Evolutionary conservation across 1,140 invertebrate genomes (phyloP).

Genomic region (Lucilia cuprina): DNA sequence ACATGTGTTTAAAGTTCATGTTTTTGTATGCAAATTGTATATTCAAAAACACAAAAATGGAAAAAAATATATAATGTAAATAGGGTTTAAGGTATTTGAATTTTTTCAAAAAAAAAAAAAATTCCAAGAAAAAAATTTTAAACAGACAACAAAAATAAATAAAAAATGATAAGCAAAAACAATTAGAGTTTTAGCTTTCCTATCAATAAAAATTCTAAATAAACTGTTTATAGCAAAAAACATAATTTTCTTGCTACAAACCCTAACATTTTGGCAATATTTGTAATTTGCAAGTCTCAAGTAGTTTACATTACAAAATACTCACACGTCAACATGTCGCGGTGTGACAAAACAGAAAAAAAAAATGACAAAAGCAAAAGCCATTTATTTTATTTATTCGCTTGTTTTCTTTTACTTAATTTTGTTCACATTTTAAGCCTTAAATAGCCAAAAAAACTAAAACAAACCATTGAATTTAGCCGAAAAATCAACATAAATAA

Average conservation of each 20-base stretch:
- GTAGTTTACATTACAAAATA: neutral
- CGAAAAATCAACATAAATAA: neutral
- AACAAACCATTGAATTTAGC: neutral
- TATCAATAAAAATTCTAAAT: no score
- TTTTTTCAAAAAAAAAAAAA: no score
- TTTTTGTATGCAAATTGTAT: neutral
- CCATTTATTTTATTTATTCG: neutral
- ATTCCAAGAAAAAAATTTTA: neutral
- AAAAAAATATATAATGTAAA: neutral
- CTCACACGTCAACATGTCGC: neutral
- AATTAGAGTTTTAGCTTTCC: no score
- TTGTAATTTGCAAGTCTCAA: neutral
- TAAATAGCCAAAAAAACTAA: neutral
- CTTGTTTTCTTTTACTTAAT: no score
- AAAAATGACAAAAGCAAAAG: neutral
- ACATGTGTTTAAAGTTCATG: conserved; percentile 51
- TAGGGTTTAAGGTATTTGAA: neutral
- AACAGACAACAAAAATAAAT: no score
- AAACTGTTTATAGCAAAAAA: no score
- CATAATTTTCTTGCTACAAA: no score
- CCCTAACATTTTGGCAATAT: no score
- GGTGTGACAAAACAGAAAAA: neutral
- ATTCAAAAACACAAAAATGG: no score
- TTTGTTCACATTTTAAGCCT: neutral
- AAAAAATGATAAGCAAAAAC: neutral